Base-by-base conservation (phyloP, 2,113 vertebrate genomes). In the Chlamydotis undulata region DNA sequence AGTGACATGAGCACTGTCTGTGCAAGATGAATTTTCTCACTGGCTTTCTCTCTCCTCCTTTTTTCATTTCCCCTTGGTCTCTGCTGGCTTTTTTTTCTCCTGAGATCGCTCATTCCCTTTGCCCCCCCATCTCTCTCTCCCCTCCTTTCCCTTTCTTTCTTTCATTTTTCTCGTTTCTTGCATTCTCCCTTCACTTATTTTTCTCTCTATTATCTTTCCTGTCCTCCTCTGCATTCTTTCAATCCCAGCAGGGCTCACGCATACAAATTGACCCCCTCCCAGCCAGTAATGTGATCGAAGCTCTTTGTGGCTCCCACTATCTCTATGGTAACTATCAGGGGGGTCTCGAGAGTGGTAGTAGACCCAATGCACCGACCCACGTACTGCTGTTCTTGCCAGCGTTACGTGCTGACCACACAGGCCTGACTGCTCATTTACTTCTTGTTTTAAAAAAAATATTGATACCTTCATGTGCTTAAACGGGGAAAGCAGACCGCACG, bases 201-300 rank as follows among this genome's bases (percentile, higher is more conserved):
- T 90, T 95, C 82, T 92, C 88, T 94, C 95, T 76, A 94, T 97
- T 95, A 90, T 95, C 96, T 94, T 93, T 94, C 96, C 77, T 87
- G 87, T 97, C 95, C 94, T 95, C 96, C 95, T 96, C 97, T 97
- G 94, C 96, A 97, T 97, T 97, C 97, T 97, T 97, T 96, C 97
- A 94, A 93, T 97, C 97, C 95, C 97, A 97, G 97, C 97, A 97
- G 97, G 97, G 93, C 95, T 97, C 80, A 1, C 67, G 96, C 97
- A 97, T 97, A 97, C 97, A 97, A 97, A 97, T 97, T 97, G 97
- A 96, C 96, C 96, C 96, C 97, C 97, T 97, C 96, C 97, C 93
- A 95, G 95, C 92, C 96, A 55, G 94, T 91, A 96, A 96, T 94
- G 97, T 93, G 96, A 97, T 97, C 90, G 91, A 97, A 97, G 96